Conservation (phyloP, 2,797 vertebrate genomes). For the Sternarchorhynchus goeldii region DNA sequence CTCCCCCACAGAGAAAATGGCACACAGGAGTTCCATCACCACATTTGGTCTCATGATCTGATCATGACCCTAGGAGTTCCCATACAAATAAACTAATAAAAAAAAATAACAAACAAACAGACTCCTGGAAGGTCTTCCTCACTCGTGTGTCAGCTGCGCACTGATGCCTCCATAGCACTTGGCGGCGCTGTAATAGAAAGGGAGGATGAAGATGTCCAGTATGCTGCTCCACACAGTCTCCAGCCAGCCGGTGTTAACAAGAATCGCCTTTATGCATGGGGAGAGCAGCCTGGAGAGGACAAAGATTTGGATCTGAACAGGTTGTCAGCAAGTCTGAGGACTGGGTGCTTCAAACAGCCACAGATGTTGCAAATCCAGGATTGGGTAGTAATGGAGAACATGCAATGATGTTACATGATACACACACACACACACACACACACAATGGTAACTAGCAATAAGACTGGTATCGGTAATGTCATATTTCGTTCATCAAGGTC, state of each 20-base stretch:
- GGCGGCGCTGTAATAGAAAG: slow-evolving; percentile 69
- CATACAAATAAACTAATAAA: neutral
- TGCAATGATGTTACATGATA: too few species aligned
- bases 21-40: neutral
- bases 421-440: too few species aligned
- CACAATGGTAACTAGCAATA: too few species aligned
- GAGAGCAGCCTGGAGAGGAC: slow-evolving; percentile 68
- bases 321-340: too few species aligned
- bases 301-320: neutral
- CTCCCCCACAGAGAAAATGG: too few species aligned
- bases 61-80: slow-evolving; percentile 1
- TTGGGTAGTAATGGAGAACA: too few species aligned
- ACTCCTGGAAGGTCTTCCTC: slow-evolving; percentile 42
- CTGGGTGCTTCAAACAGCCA: too few species aligned
- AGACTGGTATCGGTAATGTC: too few species aligned
- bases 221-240: slow-evolving; percentile 71
- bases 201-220: slow-evolving; percentile 65
- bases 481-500: too few species aligned
- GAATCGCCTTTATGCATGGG: slow-evolving; percentile 68
- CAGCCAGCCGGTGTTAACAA: slow-evolving; percentile 69
- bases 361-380: too few species aligned
- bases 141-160: slow-evolving; percentile 70
- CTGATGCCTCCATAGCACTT: slow-evolving; percentile 71
- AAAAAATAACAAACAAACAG: too few species aligned
- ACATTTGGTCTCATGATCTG: neutral